Evolutionary conservation across 2,113 vertebrate genomes (phyloP).

Genomic region (Jaculus jaculus): DNA sequence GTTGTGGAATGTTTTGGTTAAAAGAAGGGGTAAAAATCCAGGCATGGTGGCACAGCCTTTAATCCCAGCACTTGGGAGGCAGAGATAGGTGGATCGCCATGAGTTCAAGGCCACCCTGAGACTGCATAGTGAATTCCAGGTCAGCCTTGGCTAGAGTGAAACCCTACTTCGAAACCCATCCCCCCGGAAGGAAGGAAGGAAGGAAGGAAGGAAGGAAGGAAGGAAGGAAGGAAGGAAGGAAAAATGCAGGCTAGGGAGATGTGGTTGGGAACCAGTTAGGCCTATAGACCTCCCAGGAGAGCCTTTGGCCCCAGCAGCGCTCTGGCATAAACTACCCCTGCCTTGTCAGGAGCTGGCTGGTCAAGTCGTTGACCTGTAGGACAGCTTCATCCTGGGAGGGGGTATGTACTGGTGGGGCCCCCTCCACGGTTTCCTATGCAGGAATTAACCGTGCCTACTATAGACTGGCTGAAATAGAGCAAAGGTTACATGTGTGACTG

Average conservation of each 20-base stretch:
- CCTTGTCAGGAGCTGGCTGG: background rate
- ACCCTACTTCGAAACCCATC: too few species aligned
- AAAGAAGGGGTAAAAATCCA: background rate
- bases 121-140: too few species aligned
- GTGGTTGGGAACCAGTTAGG: background rate
- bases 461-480: too few species aligned
- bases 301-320: background rate
- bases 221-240: too few species aligned
- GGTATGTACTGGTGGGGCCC: background rate
- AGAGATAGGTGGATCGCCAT: too few species aligned
- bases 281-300: background rate
- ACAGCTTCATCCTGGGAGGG: background rate
- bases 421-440: background rate
- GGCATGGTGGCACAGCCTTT: too few species aligned
- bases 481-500: too few species aligned
- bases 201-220: too few species aligned
- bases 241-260: background rate
- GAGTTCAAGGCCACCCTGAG: too few species aligned
- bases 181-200: too few species aligned
- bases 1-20: background rate
- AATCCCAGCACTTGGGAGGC: too few species aligned
- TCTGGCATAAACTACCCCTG: background rate
- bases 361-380: accelerated
- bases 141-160: too few species aligned
- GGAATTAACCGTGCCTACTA: background rate